These are phyloP conservation scores for Ophioninae sp. DNA, from an alignment of 2,888 invertebrate species.

Conservation along the genomic window DNA sequence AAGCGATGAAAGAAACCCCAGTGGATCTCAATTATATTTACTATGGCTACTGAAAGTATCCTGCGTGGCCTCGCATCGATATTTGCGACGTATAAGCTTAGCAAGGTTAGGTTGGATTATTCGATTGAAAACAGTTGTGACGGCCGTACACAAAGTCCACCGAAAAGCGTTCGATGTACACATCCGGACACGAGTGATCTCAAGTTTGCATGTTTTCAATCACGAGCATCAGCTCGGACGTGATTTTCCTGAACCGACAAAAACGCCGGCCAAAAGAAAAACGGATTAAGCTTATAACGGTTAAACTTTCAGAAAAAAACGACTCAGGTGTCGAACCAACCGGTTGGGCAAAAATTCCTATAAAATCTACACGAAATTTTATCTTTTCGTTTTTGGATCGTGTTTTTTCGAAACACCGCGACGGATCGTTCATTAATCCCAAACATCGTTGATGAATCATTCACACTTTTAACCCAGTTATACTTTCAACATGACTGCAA, in stretches of 20 bases:
- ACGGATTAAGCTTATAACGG: neutral
- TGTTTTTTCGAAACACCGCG: constrained; percentile 25
- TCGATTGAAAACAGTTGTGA: neutral
- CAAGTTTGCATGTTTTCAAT: no score
- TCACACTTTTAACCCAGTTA: constrained; percentile 72
- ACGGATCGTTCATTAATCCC: constrained; percentile 62
- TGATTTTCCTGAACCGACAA: neutral
- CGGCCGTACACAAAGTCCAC: neutral
- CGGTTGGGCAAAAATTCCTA: neutral
- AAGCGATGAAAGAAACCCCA: neutral
- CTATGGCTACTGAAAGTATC: neutral
- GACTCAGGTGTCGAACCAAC: neutral
- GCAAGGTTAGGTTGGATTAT: neutral
- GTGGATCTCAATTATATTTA: neutral
- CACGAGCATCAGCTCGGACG: neutral
- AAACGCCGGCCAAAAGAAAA: neutral
- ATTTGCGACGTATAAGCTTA: neutral
- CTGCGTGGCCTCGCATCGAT: neutral
- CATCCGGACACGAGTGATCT: no score
- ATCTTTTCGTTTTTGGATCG: constrained; percentile 16
- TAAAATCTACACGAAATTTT: neutral
- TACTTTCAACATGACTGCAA: constrained; percentile 70
- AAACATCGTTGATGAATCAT: constrained; percentile 65
- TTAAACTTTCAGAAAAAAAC: no score
- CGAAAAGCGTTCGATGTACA: neutral